These are phyloP conservation scores for Chiroxiphia lanceolata DNA, from an alignment of 2,797 vertebrate genomes.

Conservation along the genomic window DNA sequence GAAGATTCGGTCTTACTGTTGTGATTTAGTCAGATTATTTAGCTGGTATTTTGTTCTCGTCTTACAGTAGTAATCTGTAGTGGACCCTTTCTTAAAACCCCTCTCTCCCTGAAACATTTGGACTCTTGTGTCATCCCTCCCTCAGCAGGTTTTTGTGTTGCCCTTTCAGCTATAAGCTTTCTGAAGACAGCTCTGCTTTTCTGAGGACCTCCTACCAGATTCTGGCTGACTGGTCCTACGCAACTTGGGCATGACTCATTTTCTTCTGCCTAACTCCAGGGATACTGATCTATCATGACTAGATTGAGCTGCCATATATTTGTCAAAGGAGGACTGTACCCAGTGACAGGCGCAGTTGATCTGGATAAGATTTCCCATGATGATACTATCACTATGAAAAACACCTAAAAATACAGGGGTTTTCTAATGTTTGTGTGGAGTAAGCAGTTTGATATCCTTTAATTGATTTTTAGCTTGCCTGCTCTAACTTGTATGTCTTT, in stretches of 20 bases:
- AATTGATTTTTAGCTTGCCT: background rate
- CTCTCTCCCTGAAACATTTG: background rate
- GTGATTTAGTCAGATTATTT: background rate
- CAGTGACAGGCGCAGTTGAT: background rate
- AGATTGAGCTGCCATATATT: background rate
- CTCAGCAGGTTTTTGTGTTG: background rate
- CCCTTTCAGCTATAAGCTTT: background rate
- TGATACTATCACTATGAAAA: background rate
- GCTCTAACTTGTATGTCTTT: background rate
- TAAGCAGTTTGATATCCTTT: background rate
- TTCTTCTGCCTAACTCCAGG: background rate
- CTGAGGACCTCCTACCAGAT: background rate
- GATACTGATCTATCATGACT: background rate
- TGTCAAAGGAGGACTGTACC: background rate
- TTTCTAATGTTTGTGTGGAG: background rate
- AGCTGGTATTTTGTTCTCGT: background rate
- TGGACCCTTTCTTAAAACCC: background rate
- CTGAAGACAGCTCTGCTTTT: slow-evolving; percentile 17
- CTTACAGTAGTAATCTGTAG: background rate
- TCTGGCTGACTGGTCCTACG: background rate
- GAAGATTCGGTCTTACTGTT: background rate
- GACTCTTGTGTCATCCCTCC: background rate
- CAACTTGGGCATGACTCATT: slow-evolving; percentile 30
- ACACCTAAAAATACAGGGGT: background rate
- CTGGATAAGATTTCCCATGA: background rate